Conservation (phyloP, 2,113 vertebrate genomes). For the Holacanthus passer region DNA sequence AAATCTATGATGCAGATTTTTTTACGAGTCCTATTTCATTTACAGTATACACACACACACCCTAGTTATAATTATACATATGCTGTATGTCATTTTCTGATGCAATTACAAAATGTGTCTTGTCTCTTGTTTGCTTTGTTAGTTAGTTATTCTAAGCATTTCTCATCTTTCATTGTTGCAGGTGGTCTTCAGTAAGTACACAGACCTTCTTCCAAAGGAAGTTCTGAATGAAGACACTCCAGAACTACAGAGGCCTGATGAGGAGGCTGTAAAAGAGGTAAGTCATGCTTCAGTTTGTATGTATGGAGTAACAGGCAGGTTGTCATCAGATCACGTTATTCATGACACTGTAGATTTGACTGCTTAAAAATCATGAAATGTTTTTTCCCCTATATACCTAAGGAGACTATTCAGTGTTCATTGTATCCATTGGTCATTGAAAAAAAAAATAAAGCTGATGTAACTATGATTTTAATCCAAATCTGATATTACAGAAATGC, state of each 20-base stretch:
- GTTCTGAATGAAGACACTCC: constrained; percentile 93
- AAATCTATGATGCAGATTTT: not conserved
- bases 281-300: not conserved
- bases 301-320: not conserved
- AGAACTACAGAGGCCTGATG: constrained; percentile 93
- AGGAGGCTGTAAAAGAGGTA: constrained; percentile 96
- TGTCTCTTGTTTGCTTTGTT: not conserved
- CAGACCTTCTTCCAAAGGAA: constrained; percentile 97
- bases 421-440: no score
- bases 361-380: no score
- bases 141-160: constrained; percentile 1
- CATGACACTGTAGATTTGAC: not conserved
- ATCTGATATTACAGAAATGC: no score
- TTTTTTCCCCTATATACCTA: not conserved
- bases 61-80: not conserved
- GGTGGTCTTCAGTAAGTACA: constrained; percentile 98
- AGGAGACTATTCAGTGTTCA: not conserved
- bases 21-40: not conserved
- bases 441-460: no score
- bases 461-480: no score
- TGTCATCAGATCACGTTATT: not conserved
- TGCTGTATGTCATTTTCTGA: not conserved
- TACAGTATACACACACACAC: not conserved
- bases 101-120: not conserved
- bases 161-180: constrained; percentile 66